Evolutionary conservation across 2,797 vertebrate species (phyloP), one percentile per base, ranked within the genome.

Genomic region (Eleutherodactylus coqui): DNA sequence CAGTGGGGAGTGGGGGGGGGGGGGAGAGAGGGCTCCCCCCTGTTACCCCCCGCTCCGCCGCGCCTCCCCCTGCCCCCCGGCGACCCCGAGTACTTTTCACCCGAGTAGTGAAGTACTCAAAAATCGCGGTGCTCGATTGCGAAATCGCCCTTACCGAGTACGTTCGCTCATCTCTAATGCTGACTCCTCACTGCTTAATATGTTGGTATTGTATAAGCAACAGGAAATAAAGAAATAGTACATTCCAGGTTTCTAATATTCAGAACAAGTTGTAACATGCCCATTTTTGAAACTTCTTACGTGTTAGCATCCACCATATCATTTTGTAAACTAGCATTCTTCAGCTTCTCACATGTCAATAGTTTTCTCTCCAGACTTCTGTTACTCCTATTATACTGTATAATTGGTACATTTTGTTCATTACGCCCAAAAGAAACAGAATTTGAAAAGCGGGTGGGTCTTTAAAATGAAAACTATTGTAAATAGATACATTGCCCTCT

Each of bases 401-500:
- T 21, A 75, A 62, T 75, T 73, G 73, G 82, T 75, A 83, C 82
- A 83, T 83, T 83, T 60, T 55, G 82, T 83, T 75, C 82, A 58
- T 55, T 55, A 62, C 64, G 55, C 69, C 55, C 38, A 75, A 58
- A 83, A 83, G 34, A 72, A 75, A 60, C 14, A 73, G 67, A 83
- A 73, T 73, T 73, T 45, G 34, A 73, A 55, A 73, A 83, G 73
- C 38, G 51, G 36, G 64, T 83, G 81, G 49, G 70, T 55, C 70
- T 58, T 83, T 75, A n/a, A 51, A 55, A 83, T 36, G 58, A 83
- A 53, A 34, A 75, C 82, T 75, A 62, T 83, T 75, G 51, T 45
- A 83, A 83, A 62, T 45, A 83, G 82, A 83, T 83, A 60, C 24
- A 75, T 60, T 75, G 82, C 51, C 69, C 69, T 83, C 41, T 55